A percentile compares a stretch with the other conserved stretches of the same genome.
These are phyloP conservation scores for Lerema accius DNA, from an alignment of 1,140 invertebrate genomes.

Conservation along the genomic window DNA sequence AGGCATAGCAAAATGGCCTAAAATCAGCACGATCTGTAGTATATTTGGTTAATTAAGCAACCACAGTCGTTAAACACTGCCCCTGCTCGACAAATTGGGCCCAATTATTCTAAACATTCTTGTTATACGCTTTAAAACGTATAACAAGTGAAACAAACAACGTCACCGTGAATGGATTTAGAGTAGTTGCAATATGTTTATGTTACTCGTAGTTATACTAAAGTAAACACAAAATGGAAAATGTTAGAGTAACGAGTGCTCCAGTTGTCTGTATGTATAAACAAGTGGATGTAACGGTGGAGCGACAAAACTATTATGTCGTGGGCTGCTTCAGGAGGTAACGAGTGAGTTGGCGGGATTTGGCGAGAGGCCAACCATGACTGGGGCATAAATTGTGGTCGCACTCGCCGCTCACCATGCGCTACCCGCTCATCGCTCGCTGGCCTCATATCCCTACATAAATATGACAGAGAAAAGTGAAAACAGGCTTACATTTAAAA, in stretches of 20 bases:
- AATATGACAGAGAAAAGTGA: constrained; percentile 57
- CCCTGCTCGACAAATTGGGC: constrained; percentile 45
- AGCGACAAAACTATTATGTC: constrained; percentile 69
- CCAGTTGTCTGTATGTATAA: constrained; percentile 50
- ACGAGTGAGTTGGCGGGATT: constrained; percentile 58
- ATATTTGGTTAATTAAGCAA: constrained; percentile 58
- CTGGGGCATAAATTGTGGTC: constrained; percentile 61
- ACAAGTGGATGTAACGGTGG: constrained; percentile 60
- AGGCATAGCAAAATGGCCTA: constrained; percentile 55
- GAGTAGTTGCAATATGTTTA: too few species aligned
- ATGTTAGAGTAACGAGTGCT: constrained; percentile 28
- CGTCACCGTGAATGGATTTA: too few species aligned
- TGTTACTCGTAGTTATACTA: too few species aligned
- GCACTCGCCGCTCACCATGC: constrained; percentile 42
- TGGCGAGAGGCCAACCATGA: constrained; percentile 54
- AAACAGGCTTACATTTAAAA: constrained; percentile 40
- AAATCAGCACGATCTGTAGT: constrained; percentile 58
- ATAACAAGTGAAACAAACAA: constrained; percentile 10
- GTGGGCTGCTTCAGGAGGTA: constrained; percentile 55
- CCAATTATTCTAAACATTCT: constrained; percentile 49
- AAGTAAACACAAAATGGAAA: neutral
- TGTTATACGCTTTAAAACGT: constrained; percentile 26
- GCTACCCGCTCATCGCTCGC: constrained; percentile 31
- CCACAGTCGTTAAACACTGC: constrained; percentile 31
- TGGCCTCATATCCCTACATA: constrained; percentile 40